Base-by-base conservation (phyloP, 1,140 invertebrate genomes). In the Nixonia krombeini region DNA sequence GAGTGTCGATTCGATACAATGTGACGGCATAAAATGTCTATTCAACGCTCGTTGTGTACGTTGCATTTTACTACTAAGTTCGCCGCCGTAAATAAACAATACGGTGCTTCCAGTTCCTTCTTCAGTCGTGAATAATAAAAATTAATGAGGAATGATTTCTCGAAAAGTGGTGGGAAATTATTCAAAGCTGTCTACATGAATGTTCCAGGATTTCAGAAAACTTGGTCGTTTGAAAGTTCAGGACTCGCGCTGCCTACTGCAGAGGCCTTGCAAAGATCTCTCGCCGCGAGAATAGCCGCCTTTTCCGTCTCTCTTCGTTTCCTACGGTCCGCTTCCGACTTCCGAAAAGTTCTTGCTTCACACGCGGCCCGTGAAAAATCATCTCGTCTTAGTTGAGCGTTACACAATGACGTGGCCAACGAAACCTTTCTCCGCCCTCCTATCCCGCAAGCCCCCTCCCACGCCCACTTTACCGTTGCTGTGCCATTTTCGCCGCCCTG, bases 361-460 rank as follows among this genome's bases (percentile, higher is more conserved):
- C 44, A 41, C 59, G 58, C 50, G 25, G 29, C 42, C 28, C 72
- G 53, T 78, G 77, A 79, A 77, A 79, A 78, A 79, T 79, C 75
- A 63, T 61, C 28, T 62, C 58, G 53, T 66, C 59, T 42, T 41
- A 42, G 38, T 35, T 13, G 33, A 45, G 53, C 21, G 58, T 62
- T 45, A 37, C 31, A 40, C 35, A 70, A 73, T 73, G 71, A 51
- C 25, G 15, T 23, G 9, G 33, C 6, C n/a, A 8, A 7, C 18
- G n/a, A 10, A 28, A 15, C 6, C 12, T 51, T 41, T n/a, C n/a
- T n/a, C n/a, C n/a, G n/a, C n/a, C n/a, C 12, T 25, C 29, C 25
- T 35, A 10, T 18, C 10, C 37, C 10, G n/a, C 21, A 28, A 28
- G 26, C 13, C 21, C 23, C n/a, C n/a, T n/a, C n/a, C n/a, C n/a